Percentiles rank a stretch among this genome's conserved stretches.
phyloP scores from a whole-genome alignment of 2,797 vertebrate species.

The Malurus leucopterus region DNA sequence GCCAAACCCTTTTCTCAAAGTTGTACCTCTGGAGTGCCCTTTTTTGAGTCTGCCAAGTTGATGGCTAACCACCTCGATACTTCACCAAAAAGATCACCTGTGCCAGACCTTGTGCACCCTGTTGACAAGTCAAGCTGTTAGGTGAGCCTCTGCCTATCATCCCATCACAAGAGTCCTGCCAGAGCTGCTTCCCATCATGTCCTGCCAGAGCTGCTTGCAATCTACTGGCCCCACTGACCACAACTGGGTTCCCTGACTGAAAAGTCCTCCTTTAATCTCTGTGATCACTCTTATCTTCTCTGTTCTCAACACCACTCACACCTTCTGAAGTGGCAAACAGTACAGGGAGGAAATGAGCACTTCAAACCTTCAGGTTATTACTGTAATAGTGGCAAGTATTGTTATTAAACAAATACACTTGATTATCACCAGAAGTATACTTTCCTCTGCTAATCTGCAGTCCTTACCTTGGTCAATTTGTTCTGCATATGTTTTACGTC shows the following conservation, averaged over 20 bases:
- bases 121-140: fast-evolving
- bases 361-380: conserved; percentile 11
- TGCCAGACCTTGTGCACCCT: background rate
- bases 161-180: background rate
- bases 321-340: conserved; percentile 10
- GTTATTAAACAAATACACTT: conserved; percentile 33
- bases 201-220: background rate
- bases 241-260: fast-evolving
- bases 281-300: background rate
- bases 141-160: background rate
- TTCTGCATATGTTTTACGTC: background rate
- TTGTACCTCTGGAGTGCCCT: fast-evolving
- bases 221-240: background rate
- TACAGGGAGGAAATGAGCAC: conserved; percentile 34
- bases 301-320: background rate
- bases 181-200: background rate
- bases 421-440: conserved; percentile 4
- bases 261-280: background rate
- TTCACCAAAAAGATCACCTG: background rate
- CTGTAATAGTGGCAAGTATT: conserved; percentile 18
- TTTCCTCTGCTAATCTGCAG: background rate
- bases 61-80: background rate
- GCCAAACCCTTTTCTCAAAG: background rate
- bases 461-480: background rate
- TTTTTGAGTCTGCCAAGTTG: background rate